These are phyloP conservation scores for Periphyllus acericola DNA, from an alignment of 2,888 invertebrate species.

Conservation along the genomic window DNA sequence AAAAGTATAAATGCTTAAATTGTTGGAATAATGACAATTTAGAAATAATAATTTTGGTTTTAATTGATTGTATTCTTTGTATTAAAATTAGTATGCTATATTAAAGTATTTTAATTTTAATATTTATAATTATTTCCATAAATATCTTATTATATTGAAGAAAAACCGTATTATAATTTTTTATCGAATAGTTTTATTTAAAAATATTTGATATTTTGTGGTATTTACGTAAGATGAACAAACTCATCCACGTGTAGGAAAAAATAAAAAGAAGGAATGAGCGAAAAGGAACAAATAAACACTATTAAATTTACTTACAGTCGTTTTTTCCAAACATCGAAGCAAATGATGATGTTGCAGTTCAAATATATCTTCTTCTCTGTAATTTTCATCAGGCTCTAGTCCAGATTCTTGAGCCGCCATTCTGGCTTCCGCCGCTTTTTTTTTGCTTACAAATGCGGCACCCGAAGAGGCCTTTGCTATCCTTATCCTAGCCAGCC, in stretches of 20 bases:
- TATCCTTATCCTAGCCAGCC: slow-evolving; percentile 96
- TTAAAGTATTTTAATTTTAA: too few species aligned
- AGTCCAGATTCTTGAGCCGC: slow-evolving; percentile 93
- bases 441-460: slow-evolving; percentile 98
- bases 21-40: too few species aligned
- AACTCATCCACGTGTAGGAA: neutral
- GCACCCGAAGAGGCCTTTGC: slow-evolving; percentile 99
- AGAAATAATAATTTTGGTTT: too few species aligned
- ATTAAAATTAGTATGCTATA: too few species aligned
- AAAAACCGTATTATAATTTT: too few species aligned
- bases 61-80: too few species aligned
- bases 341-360: slow-evolving; percentile 98
- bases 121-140: too few species aligned
- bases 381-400: slow-evolving; percentile 86
- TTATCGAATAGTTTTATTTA: too few species aligned
- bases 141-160: too few species aligned
- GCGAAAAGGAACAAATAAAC: slow-evolving; percentile 41
- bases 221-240: neutral
- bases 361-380: slow-evolving; percentile 97
- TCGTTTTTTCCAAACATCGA: slow-evolving; percentile 97
- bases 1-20: too few species aligned
- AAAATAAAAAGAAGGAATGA: neutral
- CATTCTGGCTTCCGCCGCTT: slow-evolving; percentile 94
- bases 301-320: slow-evolving; percentile 73
- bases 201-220: neutral